A percentile compares a stretch with the other conserved stretches of the same genome.
phyloP scores from a whole-genome alignment of 2,113 vertebrate species.

The Fregetta grallaria region DNA sequence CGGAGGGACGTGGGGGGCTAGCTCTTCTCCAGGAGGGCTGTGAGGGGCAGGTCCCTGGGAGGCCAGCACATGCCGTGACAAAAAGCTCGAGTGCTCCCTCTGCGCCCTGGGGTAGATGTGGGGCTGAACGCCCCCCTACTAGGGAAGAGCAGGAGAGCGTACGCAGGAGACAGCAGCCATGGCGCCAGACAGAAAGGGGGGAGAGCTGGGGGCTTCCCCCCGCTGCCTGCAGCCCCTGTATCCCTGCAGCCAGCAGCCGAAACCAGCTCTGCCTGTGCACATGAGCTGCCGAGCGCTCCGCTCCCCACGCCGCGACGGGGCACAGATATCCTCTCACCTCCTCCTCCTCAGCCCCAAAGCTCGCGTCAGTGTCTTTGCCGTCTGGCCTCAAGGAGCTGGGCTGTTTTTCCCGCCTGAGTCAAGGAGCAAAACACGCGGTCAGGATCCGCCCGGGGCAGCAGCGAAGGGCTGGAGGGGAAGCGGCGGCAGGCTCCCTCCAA shows the following conservation, averaged over 20 bases:
- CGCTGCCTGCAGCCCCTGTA: neutral
- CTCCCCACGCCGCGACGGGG: rapidly evolving
- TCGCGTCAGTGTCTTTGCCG: neutral
- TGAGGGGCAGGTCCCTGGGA: neutral
- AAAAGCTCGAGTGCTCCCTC: rapidly evolving
- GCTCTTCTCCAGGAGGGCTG: neutral
- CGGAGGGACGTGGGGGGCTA: too few species aligned
- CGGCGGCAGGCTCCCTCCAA: neutral
- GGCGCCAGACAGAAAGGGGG: neutral
- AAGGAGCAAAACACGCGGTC: neutral
- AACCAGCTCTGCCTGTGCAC: neutral
- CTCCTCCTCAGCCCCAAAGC: neutral
- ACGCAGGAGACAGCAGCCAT: too few species aligned
- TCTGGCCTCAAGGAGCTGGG: constrained; percentile 35
- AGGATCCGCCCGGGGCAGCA: too few species aligned
- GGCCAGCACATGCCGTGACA: too few species aligned
- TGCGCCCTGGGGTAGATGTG: too few species aligned
- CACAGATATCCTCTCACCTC: constrained; percentile 56
- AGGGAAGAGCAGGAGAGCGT: too few species aligned
- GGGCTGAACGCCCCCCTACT: neutral
- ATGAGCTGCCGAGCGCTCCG: rapidly evolving
- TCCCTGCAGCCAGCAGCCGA: neutral
- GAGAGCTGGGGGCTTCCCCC: neutral
- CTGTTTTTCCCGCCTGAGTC: constrained; percentile 71
- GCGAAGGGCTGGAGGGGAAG: neutral